Conservation (phyloP, 1,140 invertebrate species). For the Trichonephila inaurata region DNA sequence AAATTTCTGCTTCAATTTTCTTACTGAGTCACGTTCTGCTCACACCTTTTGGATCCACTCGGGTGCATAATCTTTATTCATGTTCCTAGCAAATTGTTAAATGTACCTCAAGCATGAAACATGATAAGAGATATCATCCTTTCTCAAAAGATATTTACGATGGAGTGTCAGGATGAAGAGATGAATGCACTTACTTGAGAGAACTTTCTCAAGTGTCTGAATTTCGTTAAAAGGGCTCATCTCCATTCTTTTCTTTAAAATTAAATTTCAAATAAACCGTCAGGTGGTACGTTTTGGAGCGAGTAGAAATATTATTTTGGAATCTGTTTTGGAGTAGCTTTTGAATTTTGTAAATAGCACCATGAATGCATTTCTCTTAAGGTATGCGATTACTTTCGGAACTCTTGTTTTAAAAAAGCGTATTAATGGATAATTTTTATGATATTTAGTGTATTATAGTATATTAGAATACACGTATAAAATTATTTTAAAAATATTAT, state of each 20-base stretch:
- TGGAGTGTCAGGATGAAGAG: not conserved
- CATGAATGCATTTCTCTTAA: too few species aligned
- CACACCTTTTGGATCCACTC: not conserved
- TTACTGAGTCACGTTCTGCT: not conserved
- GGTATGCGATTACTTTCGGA: too few species aligned
- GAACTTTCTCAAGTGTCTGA: not conserved
- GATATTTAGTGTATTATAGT: too few species aligned
- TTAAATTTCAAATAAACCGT: constrained; percentile 2
- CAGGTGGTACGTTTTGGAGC: not conserved
- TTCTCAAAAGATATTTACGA: constrained; percentile 21
- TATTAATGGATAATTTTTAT: too few species aligned
- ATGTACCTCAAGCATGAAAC: constrained; percentile 10
- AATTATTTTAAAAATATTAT: too few species aligned
- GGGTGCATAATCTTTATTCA: constrained; percentile 1
- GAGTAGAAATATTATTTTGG: not conserved
- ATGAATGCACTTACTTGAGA: not conserved
- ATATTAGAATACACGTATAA: too few species aligned
- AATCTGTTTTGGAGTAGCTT: not conserved
- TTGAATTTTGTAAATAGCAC: not conserved
- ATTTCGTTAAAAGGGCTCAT: not conserved
- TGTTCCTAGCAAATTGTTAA: constrained; percentile 15
- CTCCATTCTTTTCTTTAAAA: not conserved
- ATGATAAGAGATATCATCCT: constrained; percentile 7
- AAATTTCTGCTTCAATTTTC: not conserved
- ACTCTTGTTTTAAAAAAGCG: too few species aligned